Base-by-base conservation (phyloP, 2,888 invertebrate genomes). In the Dorcus parallelipipedus region DNA sequence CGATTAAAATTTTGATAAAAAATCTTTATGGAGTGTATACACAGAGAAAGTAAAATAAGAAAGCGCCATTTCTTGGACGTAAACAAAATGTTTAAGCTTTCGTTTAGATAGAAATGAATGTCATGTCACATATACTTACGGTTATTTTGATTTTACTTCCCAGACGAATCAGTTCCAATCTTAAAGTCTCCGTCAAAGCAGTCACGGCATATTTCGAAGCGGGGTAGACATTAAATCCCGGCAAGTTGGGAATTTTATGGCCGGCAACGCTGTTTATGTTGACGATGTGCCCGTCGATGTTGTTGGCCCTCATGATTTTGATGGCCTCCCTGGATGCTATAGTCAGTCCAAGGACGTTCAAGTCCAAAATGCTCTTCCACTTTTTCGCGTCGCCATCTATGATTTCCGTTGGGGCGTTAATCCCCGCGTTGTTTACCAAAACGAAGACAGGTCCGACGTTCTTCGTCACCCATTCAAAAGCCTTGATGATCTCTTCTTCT, bases 211-310 rank as follows among this genome's bases (percentile, higher is more conserved):
- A 51, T 5, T 51, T 51, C 6, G 51, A 51, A 40, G 51, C 51
- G 2, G 51, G 23, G 23, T 51, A 51, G 20, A 51, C 14, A 9
- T 40, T 20, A 10, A 51, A 40, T 20, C 41, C 39, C 23, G 39
- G 41, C 17, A 51, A 26, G 41, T 54, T 33, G 41, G 49, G 23
- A 9, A 49, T 23, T 40, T 52, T 38, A 20, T 51, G 50, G 9
- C 59, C 59, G 2, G 26, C 42, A n/a, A 54, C 38, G 42, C 59
- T 59, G 17, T 54, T 54, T 2, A 59, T 56, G 38, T 56, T 56
- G 38, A 59, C 52, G 33, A 59, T 55, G 33, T 59, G 59, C 1
- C 59, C 59, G 8, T 14, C 43, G 20, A 59, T 51, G 23, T 39
- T 41, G 14, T 55, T 48, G 1, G 14, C 33, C 43, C 40, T 41